Conservation (phyloP, 2,888 invertebrate genomes). For the Pristionchus arcanus region DNA sequence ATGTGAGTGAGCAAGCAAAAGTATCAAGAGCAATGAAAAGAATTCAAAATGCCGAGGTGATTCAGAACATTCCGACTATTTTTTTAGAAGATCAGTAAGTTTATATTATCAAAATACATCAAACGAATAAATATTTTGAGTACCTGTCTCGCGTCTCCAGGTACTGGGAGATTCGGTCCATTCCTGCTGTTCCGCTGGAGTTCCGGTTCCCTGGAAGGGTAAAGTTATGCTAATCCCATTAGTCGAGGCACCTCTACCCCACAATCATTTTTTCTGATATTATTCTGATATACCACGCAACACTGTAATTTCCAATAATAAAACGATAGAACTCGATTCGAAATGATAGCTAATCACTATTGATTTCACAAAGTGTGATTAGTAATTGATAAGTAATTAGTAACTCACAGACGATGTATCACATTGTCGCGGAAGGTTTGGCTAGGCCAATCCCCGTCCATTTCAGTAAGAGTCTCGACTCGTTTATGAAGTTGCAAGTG, state of each 20-base stretch:
- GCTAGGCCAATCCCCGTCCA: slow-evolving; percentile 77
- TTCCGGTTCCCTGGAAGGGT: slow-evolving; percentile 75
- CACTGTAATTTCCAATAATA: too few relatives aligned
- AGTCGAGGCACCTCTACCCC: too few relatives aligned
- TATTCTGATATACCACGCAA: not conserved
- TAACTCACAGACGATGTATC: slow-evolving; percentile 76
- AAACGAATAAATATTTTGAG: not conserved
- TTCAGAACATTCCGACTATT: not conserved
- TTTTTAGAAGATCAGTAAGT: too few relatives aligned
- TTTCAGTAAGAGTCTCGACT: too few relatives aligned
- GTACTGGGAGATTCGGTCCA: slow-evolving; percentile 78
- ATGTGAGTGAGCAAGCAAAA: not conserved
- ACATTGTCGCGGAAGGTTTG: slow-evolving; percentile 78
- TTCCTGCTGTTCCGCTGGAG: slow-evolving; percentile 77
- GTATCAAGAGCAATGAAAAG: not conserved
- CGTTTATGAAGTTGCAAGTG: too few relatives aligned
- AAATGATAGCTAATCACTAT: too few relatives aligned
- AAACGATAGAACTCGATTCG: too few relatives aligned
- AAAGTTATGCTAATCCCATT: too few relatives aligned
- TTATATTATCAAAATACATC: not conserved
- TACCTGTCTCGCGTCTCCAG: slow-evolving; percentile 75
- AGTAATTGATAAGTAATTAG: not conserved
- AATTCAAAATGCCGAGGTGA: not conserved
- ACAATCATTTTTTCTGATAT: not conserved
- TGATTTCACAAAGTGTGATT: not conserved